phyloP scores from a whole-genome alignment of 2,113 vertebrate species.

The Pholis gunnellus region DNA sequence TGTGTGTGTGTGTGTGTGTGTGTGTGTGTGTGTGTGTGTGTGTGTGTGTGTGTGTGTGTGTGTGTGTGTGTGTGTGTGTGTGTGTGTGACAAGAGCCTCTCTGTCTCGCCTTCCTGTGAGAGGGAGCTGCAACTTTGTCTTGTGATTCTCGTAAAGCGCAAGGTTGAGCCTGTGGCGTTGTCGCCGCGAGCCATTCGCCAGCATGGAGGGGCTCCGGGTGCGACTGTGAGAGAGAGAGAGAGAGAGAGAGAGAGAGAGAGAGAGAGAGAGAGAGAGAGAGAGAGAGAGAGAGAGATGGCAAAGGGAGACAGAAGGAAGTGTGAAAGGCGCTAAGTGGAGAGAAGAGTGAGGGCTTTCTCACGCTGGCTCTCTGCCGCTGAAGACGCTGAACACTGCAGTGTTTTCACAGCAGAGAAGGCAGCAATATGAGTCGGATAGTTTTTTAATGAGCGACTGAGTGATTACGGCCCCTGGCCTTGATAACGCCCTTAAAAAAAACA shows the following conservation, averaged over 20 bases:
- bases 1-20: background rate
- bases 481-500: background rate
- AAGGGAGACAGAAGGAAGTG: conserved; percentile 36
- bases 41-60: background rate
- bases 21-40: background rate
- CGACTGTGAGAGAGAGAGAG: background rate
- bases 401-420: conserved; percentile 14
- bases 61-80: background rate
- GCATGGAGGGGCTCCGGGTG: conserved; percentile 2
- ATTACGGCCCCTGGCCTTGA: conserved; percentile 5
- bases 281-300: conserved; percentile 8
- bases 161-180: conserved; percentile 2
- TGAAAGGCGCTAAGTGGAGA: conserved; percentile 13
- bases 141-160: conserved; percentile 11
- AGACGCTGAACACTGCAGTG: conserved; percentile 32
- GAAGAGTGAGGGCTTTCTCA: conserved; percentile 19
- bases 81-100: background rate
- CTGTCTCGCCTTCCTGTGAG: background rate
- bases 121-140: conserved; percentile 4
- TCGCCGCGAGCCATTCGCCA: conserved; percentile 11
- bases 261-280: no score
- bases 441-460: conserved; percentile 18
- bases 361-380: background rate
- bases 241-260: no score
- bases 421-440: conserved; percentile 31